Conservation (phyloP, 2,797 vertebrate species). For the Rhynchonycteris naso region DNA sequence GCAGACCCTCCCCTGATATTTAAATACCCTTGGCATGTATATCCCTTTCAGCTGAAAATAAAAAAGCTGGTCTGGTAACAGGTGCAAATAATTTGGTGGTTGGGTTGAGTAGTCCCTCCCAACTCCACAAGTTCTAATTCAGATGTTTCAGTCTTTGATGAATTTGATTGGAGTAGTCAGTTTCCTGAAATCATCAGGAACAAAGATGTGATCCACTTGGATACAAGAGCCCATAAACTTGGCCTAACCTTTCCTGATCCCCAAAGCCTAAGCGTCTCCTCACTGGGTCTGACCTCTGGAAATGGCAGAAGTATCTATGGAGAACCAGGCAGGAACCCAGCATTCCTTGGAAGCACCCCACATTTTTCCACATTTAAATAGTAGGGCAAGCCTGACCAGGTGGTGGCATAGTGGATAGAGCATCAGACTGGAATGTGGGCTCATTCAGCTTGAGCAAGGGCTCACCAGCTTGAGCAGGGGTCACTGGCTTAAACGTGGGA, state of each 20-base stretch:
- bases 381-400: not conserved
- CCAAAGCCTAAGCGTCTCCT: not conserved
- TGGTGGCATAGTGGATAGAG: too few relatives aligned
- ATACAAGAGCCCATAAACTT: conserved; percentile 4
- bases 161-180: conserved; percentile 28
- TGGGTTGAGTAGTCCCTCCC: not conserved
- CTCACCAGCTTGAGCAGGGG: too few relatives aligned
- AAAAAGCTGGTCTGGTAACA: conserved; percentile 50
- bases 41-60: conserved; percentile 52
- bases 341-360: not conserved
- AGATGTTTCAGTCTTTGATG: conserved; percentile 31
- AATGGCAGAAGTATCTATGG: not conserved
- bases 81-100: conserved; percentile 58
- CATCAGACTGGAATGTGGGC: too few relatives aligned
- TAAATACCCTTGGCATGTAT: conserved; percentile 53
- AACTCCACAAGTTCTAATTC: not conserved
- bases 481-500: too few relatives aligned
- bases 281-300: not conserved
- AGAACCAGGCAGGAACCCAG: not conserved
- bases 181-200: not conserved
- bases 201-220: not conserved
- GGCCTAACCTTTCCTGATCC: not conserved
- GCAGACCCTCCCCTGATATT: conserved; percentile 41
- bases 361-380: not conserved
- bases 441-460: too few relatives aligned